These are phyloP conservation scores for Calyptomena viridis DNA, from an alignment of 2,113 vertebrate species.

Conservation along the genomic window DNA sequence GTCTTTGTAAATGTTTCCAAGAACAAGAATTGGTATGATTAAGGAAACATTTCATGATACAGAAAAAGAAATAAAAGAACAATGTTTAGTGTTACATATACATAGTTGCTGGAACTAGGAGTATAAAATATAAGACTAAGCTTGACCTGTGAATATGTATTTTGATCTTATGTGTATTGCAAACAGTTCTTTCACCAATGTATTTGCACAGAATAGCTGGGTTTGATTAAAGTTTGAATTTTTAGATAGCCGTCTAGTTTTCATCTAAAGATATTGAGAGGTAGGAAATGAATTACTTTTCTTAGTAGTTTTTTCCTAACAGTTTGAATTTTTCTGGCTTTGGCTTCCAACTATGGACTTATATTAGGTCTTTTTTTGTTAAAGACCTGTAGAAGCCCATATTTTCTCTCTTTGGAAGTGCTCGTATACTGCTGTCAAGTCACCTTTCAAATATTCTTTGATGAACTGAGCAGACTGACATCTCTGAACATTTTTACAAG, in stretches of 20 bases:
- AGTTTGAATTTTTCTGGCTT: background rate
- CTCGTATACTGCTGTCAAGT: background rate
- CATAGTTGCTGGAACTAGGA: background rate
- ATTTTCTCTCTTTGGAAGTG: background rate
- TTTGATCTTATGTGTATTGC: background rate
- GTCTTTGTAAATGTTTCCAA: background rate
- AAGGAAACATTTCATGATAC: background rate
- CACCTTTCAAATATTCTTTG: constrained; percentile 4
- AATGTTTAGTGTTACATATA: background rate
- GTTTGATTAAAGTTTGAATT: background rate
- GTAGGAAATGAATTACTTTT: background rate
- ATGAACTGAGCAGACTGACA: background rate
- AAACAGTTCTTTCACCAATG: background rate
- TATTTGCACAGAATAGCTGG: background rate
- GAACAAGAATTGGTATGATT: background rate
- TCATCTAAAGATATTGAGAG: background rate
- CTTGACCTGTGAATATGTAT: background rate
- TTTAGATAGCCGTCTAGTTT: background rate
- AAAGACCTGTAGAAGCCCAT: background rate
- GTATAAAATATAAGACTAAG: background rate
- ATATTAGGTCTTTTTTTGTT: background rate
- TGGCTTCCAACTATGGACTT: background rate
- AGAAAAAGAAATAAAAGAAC: background rate
- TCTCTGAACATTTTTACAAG: constrained; percentile 29
- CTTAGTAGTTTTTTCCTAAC: background rate